These are phyloP conservation scores for Cynopterus brachyotis DNA, from an alignment of 2,113 vertebrate species.

Conservation along the genomic window DNA sequence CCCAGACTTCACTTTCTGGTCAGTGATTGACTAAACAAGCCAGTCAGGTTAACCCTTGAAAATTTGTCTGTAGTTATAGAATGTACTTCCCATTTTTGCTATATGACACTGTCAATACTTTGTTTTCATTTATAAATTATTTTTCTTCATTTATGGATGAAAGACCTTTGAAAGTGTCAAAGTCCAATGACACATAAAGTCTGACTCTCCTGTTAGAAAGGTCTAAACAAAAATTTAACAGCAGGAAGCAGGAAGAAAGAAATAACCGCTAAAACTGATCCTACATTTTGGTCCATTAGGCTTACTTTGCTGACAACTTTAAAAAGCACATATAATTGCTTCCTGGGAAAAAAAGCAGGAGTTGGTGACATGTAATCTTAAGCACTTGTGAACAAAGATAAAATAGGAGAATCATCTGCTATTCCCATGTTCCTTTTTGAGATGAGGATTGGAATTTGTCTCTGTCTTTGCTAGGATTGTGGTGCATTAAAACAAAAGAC, in stretches of 20 bases:
- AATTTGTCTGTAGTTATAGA: background rate
- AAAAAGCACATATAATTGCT: background rate
- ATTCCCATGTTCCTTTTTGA: background rate
- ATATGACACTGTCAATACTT: background rate
- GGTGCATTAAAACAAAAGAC: background rate
- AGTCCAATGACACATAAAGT: background rate
- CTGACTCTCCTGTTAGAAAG: background rate
- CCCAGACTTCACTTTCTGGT: background rate
- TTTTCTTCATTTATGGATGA: background rate
- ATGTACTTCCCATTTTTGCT: background rate
- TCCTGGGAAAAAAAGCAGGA: background rate
- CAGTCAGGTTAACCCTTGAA: background rate
- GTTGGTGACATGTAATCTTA: background rate
- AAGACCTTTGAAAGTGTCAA: background rate
- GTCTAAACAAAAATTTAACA: background rate
- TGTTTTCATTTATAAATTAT: constrained; percentile 1
- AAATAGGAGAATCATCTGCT: background rate
- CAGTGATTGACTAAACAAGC: constrained; percentile 43
- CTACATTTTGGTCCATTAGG: background rate
- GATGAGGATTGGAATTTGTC: background rate
- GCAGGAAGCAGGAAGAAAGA: background rate
- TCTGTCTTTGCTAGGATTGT: background rate
- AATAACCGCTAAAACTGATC: background rate
- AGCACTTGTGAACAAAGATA: background rate
- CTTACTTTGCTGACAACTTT: background rate